Conservation (phyloP, 2,888 invertebrate species). For the Andrena marginata region DNA sequence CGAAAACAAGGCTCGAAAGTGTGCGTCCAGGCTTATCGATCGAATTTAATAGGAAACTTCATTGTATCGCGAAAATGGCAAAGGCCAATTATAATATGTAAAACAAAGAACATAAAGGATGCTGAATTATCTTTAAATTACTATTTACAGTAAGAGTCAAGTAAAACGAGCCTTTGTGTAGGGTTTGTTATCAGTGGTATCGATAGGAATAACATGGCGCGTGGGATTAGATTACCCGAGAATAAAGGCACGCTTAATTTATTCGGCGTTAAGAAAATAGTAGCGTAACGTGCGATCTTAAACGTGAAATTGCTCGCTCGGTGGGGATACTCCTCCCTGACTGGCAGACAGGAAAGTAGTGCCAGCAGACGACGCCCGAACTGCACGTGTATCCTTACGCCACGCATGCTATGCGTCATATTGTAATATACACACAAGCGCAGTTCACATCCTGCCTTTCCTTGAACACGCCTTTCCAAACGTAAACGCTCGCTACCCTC, state of each 20-base stretch:
- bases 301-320: slow-evolving; percentile 48
- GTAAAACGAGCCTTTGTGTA: background rate
- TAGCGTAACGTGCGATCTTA: slow-evolving; percentile 12
- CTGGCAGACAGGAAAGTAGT: slow-evolving; percentile 66
- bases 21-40: slow-evolving; percentile 34
- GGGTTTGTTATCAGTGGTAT: background rate
- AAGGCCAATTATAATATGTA: background rate
- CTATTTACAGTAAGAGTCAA: background rate
- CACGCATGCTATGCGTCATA: slow-evolving; percentile 57
- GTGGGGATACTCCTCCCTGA: slow-evolving; percentile 36
- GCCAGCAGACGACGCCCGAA: slow-evolving; percentile 75
- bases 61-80: background rate
- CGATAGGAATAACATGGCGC: background rate
- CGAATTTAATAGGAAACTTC: background rate
- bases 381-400: slow-evolving; percentile 70
- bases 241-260: slow-evolving; percentile 2
- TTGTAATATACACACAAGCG: slow-evolving; percentile 43
- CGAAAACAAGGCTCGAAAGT: slow-evolving; percentile 23
- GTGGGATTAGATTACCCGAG: background rate
- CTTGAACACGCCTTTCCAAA: slow-evolving; percentile 57
- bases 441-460: slow-evolving; percentile 52
- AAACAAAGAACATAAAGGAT: background rate
- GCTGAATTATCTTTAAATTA: background rate
- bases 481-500: slow-evolving; percentile 26
- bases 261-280: slow-evolving; percentile 8